Evolutionary conservation across 2,888 invertebrate species (phyloP), one percentile per base, ranked within the genome.

Genomic region (Tipula vernalis): DNA sequence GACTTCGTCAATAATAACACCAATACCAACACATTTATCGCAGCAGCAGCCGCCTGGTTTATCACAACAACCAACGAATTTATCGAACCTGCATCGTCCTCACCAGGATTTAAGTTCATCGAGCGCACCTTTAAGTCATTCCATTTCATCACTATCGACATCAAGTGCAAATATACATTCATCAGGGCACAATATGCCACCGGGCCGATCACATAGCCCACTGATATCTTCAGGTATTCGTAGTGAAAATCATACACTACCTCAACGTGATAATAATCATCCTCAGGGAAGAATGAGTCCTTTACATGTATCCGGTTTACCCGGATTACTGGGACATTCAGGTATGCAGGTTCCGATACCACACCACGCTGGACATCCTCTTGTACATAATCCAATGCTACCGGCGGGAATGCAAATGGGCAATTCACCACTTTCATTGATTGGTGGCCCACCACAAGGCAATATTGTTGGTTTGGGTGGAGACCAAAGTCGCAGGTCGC

Each of bases 101-200:
- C 92, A 92, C 89, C 90, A 90, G 28, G 92, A 91, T 87, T 87
- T 91, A 87, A 85, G 36, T 83, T 87, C 86, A n/a, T 86, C 86
- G 10, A 90, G 90, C 8, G 89, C 90, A 13, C 88, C 90, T 13
- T 90, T 92, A 88, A 91, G 93, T 88, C 93, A 93, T 88, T 90
- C 86, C 51, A 83, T 87, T 42, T 42, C 90, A 0, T 90, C 90
- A 0, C 89, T 91, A 87, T 89, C 90, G n/a, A 89, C 91, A 39
- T 90, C 91, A 0, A 87, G 91, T 83, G 91, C 91, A 88, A 89
- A 89, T 4, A 91, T 91, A 84, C 87, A 88, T 88, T 36, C 28
- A 90, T 89, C 57, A 39, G 36, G 36, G 13, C 85, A 85, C 10
- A 85, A 39, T 42, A 39, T 42, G 18, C 42, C 85, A 42, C 36